Base-by-base conservation (phyloP, 2,888 invertebrate genomes). In the Hydriomena furcata region DNA sequence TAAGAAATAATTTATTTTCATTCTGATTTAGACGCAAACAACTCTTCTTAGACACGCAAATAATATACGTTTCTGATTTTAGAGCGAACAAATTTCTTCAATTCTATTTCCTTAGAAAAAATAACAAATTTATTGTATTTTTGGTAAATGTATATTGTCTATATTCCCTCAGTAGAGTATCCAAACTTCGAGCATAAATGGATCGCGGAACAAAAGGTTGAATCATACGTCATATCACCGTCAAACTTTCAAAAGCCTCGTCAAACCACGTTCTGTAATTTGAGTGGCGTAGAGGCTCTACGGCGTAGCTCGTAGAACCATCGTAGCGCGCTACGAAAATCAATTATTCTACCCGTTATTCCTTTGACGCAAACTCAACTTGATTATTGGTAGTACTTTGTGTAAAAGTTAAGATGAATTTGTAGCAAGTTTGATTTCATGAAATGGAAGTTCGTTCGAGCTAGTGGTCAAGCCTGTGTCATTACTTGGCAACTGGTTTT, bases 291-390 rank as follows among this genome's bases (percentile, higher is more conserved):
- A 30, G 37, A 37, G 24, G 10, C 13, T 42, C 41, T 44, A 44
- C 43, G 43, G 10, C 27, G 27, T 43, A 34, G 38, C 46, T 24
- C 45, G 37, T 21, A 31, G 27, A 28, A 6, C 13, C 11, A 25
- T 20, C 42, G 32, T 25, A 25, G 21, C 25, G 5, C 17, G 17
- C 34, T 43, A 17, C 41, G 37, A 20, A 34, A 34, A 40, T 47
- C 47, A 40, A 47, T 47, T 47, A 47, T 40, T 40, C 47, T 35
- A 7, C 30, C 27, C 34, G 13, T 4, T 25, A 28, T 38, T 17
- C 40, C 40, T 40, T 47, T 47, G 40, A 40, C 21, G 31, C 7
- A 17, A 37, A 25, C 24, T 37, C 7, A 23, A 36, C 24, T 36
- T 25, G 24, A 36, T n/a, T 31, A 17, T 31, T 13, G 6, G 12